phyloP scores from a whole-genome alignment of 2,113 vertebrate species.

The Oncorhynchus gorbuscha region DNA sequence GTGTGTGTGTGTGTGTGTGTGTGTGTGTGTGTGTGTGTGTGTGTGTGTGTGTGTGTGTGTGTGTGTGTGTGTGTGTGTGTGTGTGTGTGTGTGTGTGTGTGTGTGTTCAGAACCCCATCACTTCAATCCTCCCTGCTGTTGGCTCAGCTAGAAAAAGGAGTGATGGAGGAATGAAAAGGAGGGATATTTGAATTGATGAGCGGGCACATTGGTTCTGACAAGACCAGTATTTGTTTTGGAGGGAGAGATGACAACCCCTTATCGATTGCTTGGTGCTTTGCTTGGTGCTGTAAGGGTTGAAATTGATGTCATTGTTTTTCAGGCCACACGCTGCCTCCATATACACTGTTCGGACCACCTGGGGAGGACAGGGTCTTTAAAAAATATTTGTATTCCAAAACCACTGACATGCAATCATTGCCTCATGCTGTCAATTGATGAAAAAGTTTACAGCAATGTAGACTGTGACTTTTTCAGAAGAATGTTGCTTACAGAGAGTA shows the following conservation, averaged over 20 bases:
- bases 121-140: constrained; percentile 35
- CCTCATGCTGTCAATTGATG: not conserved
- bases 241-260: constrained; percentile 43
- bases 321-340: not conserved
- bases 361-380: not conserved
- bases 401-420: not conserved
- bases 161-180: constrained; percentile 1
- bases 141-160: constrained; percentile 36
- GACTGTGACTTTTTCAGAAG: not conserved
- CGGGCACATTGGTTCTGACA: constrained; percentile 58
- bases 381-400: no score
- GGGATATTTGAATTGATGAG: constrained; percentile 59
- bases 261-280: constrained; percentile 25
- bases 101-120: constrained; percentile 6
- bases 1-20: no score
- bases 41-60: no score
- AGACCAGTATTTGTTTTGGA: constrained; percentile 42
- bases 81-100: no score
- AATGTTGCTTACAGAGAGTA: no score
- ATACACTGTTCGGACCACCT: not conserved
- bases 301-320: constrained; percentile 31
- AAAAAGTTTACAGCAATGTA: not conserved
- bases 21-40: no score
- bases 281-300: constrained; percentile 4
- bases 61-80: no score